These are phyloP conservation scores for Macroglossus sobrinus DNA, from an alignment of 2,113 vertebrate genomes.

Conservation along the genomic window DNA sequence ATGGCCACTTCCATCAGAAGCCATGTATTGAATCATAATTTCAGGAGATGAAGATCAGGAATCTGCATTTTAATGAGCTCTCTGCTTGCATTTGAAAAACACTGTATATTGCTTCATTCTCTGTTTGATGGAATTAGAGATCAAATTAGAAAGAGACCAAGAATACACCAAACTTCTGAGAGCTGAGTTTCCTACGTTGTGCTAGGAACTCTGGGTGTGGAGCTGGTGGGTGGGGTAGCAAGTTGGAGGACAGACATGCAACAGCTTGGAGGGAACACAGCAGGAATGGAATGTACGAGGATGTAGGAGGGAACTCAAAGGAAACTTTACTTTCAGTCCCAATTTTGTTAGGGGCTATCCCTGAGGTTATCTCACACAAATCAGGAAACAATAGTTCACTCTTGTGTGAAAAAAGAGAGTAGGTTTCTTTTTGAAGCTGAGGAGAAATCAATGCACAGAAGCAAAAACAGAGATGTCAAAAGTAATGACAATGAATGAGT, in stretches of 20 bases:
- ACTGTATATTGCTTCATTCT: not conserved
- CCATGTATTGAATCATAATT: not conserved
- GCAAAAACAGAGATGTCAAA: not conserved
- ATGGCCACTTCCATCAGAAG: not conserved
- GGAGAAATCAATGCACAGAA: not conserved
- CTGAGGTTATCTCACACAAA: conserved; percentile 3
- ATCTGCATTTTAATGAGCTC: not conserved
- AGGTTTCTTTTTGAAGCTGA: not conserved
- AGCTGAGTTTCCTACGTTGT: not conserved
- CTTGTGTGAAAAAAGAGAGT: conserved; percentile 4
- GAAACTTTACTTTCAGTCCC: not conserved
- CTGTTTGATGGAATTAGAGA: not conserved
- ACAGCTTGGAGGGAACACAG: not conserved
- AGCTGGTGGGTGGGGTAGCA: not conserved
- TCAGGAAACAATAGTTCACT: not conserved
- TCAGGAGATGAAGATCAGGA: not conserved
- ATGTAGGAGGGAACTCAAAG: not conserved
- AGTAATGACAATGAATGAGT: not conserved
- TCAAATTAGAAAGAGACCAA: not conserved
- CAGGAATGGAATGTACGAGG: not conserved
- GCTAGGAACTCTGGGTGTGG: not conserved
- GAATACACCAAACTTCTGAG: not conserved
- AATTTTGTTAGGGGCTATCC: not conserved
- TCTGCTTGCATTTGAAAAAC: not conserved
- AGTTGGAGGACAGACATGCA: not conserved